Evolutionary conservation across 2,797 vertebrate genomes (phyloP).

Genomic region (Lithobates sylvaticus): DNA sequence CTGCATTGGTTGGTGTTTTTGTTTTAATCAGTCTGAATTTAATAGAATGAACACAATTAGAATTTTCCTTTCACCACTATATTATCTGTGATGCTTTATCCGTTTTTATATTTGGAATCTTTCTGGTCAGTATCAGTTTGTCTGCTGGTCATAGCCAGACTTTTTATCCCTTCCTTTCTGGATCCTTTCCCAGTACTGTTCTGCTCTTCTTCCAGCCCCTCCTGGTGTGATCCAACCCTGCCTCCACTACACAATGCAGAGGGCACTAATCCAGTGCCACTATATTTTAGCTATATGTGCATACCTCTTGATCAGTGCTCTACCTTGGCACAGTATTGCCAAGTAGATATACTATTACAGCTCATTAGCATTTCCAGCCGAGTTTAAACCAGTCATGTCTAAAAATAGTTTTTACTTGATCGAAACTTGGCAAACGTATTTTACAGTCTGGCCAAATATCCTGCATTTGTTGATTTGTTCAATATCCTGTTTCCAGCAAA

Average conservation of each 20-base stretch:
- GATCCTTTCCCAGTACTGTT: not conserved
- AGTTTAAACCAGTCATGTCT: slow-evolving; percentile 53
- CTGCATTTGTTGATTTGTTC: slow-evolving; percentile 62
- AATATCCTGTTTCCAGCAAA: slow-evolving; percentile 61
- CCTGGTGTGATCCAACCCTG: slow-evolving; percentile 1
- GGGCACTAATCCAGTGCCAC: not conserved
- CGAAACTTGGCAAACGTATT: slow-evolving; percentile 60
- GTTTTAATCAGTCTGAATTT: not conserved
- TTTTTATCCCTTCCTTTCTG: not conserved
- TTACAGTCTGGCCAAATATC: slow-evolving; percentile 60
- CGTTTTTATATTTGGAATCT: not conserved
- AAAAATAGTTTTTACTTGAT: slow-evolving; percentile 62
- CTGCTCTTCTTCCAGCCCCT: not conserved
- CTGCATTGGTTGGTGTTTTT: no score
- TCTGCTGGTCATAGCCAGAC: not conserved
- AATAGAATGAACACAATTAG: not conserved
- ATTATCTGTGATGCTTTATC: not conserved
- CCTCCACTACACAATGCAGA: not conserved
- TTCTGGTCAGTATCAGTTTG: not conserved
- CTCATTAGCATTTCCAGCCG: slow-evolving; percentile 56
- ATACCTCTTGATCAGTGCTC: slow-evolving; percentile 36
- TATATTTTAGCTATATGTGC: slow-evolving; percentile 19
- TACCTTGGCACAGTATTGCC: slow-evolving; percentile 39
- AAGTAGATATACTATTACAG: slow-evolving; percentile 55
- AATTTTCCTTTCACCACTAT: not conserved